Evolutionary conservation across 2,113 vertebrate species (phyloP).

Genomic region (Tupaia chinensis): DNA sequence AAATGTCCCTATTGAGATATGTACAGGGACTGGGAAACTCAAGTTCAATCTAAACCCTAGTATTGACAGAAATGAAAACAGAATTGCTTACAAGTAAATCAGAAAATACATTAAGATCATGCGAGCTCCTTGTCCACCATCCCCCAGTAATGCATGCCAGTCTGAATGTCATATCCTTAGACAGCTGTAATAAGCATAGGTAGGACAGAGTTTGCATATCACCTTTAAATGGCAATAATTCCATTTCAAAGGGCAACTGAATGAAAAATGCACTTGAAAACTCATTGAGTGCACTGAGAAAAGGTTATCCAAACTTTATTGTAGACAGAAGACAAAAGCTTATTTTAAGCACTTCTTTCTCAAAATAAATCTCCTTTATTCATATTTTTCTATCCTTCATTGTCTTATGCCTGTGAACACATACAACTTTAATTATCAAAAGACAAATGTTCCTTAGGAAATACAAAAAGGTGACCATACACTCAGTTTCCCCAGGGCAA

Average conservation of each 20-base stretch:
- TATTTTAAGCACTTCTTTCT: constrained; percentile 37
- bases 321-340: constrained; percentile 46
- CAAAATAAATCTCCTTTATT: constrained; percentile 27
- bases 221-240: constrained; percentile 74
- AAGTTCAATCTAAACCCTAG: constrained; percentile 20
- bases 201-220: constrained; percentile 50
- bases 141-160: background rate
- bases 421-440: constrained; percentile 17
- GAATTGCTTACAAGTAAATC: constrained; percentile 23
- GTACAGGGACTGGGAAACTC: background rate
- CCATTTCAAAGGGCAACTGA: constrained; percentile 74
- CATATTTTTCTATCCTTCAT: background rate
- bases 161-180: constrained; percentile 59
- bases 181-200: background rate
- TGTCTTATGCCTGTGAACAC: background rate
- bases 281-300: background rate
- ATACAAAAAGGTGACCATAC: background rate
- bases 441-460: background rate
- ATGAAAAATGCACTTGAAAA: constrained; percentile 65
- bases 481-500: background rate
- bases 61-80: constrained; percentile 33
- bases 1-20: background rate
- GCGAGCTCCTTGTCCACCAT: background rate
- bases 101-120: constrained; percentile 26
- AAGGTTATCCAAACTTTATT: constrained; percentile 59